phyloP scores from a whole-genome alignment of 2,888 invertebrate genomes.

The Amblyjoppa proteus region DNA sequence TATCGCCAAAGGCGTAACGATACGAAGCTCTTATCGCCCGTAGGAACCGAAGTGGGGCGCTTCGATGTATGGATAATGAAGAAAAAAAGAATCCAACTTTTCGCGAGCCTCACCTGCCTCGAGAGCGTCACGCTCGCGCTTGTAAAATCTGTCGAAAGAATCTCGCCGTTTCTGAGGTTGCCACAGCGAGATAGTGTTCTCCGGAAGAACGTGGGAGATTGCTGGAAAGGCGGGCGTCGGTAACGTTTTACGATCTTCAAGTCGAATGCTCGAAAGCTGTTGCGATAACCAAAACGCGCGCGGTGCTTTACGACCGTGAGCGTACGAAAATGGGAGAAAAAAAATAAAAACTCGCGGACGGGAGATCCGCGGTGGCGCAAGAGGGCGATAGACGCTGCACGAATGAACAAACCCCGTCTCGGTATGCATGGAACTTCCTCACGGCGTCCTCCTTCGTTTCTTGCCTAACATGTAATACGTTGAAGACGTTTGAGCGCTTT shows the following conservation, averaged over 20 bases:
- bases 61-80: slow-evolving; percentile 19
- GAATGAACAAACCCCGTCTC: neutral
- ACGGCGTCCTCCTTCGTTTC: neutral
- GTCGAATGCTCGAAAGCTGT: slow-evolving; percentile 68
- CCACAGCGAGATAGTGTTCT: slow-evolving; percentile 31
- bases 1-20: slow-evolving; percentile 8
- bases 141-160: slow-evolving; percentile 19
- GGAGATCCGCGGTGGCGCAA: neutral
- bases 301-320: slow-evolving; percentile 64
- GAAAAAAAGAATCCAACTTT: neutral
- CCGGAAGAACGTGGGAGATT: neutral
- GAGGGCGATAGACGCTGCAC: neutral
- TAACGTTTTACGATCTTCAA: slow-evolving; percentile 67
- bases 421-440: neutral
- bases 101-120: neutral
- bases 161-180: neutral
- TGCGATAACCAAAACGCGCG: slow-evolving; percentile 59
- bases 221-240: slow-evolving; percentile 42
- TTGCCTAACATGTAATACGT: neutral
- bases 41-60: neutral
- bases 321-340: slow-evolving; percentile 63
- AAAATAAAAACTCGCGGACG: neutral
- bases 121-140: slow-evolving; percentile 10
- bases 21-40: slow-evolving; percentile 5
- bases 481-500: neutral